Evolutionary conservation across 2,113 vertebrate species (phyloP).

Genomic region (Channa maculata): DNA sequence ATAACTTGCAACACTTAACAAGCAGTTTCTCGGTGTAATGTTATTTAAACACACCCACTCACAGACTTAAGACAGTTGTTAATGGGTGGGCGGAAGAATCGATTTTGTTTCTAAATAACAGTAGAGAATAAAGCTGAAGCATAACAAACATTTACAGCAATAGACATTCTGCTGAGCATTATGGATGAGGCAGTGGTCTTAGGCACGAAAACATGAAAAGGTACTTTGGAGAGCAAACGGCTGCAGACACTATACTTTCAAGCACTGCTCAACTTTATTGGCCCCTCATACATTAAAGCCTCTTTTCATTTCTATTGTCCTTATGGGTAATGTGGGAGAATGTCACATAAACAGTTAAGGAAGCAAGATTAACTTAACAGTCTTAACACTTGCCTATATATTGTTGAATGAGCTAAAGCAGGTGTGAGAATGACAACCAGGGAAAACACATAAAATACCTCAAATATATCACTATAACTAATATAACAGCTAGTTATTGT

Average conservation of each 20-base stretch:
- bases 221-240: conserved; percentile 50
- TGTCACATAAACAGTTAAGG: conserved; percentile 7
- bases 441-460: too few species aligned
- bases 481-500: too few species aligned
- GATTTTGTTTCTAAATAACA: conserved; percentile 25
- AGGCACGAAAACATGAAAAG: conserved; percentile 31
- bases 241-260: conserved; percentile 63
- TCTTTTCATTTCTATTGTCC: not conserved
- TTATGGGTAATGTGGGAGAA: conserved; percentile 11
- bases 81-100: conserved; percentile 5
- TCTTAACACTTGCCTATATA: not conserved
- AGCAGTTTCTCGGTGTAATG: conserved; percentile 16
- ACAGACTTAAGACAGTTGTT: conserved; percentile 10
- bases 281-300: conserved; percentile 41
- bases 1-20: conserved; percentile 12
- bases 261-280: conserved; percentile 53
- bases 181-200: conserved; percentile 41
- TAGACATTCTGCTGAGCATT: conserved; percentile 5
- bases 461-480: not conserved
- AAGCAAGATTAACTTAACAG: not conserved
- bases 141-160: conserved; percentile 25
- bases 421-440: not conserved
- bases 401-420: not conserved
- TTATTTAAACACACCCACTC: conserved; percentile 36
- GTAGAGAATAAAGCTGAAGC: conserved; percentile 23